Conservation (phyloP, 2,113 vertebrate genomes). For the Carlito syrichta region DNA sequence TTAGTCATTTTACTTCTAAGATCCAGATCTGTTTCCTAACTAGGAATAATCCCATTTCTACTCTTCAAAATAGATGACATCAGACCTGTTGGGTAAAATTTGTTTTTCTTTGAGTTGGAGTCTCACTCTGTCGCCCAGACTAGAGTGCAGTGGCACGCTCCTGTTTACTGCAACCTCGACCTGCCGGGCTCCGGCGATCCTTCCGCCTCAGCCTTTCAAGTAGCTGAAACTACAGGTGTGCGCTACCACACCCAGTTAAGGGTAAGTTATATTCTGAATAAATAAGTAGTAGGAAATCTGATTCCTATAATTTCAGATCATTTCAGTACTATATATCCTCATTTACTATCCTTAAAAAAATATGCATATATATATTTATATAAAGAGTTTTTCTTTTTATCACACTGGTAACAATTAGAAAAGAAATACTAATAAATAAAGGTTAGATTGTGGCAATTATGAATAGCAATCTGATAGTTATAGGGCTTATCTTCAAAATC, state of each 20-base stretch:
- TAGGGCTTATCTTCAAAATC: background rate
- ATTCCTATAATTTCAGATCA: background rate
- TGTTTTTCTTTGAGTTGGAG: too few species aligned
- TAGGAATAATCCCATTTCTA: background rate
- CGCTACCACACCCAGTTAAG: too few species aligned
- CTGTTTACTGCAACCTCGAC: too few species aligned
- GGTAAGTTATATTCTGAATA: background rate
- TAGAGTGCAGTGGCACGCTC: too few species aligned
- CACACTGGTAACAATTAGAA: background rate
- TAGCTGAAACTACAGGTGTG: too few species aligned
- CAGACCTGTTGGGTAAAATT: background rate
- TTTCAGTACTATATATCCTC: background rate
- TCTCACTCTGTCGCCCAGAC: too few species aligned
- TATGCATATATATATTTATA: background rate
- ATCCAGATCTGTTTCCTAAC: constrained; percentile 11
- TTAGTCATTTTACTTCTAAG: background rate
- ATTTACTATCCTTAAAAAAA: background rate
- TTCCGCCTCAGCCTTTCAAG: too few species aligned
- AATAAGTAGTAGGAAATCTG: background rate
- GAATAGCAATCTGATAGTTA: background rate
- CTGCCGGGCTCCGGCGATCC: too few species aligned
- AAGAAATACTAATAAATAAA: constrained; percentile 19
- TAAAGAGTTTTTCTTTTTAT: background rate
- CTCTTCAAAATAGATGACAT: background rate
- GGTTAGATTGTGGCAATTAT: background rate